These are phyloP conservation scores for Mus spretus DNA, from an alignment of 2,797 vertebrate species.

Conservation along the genomic window DNA sequence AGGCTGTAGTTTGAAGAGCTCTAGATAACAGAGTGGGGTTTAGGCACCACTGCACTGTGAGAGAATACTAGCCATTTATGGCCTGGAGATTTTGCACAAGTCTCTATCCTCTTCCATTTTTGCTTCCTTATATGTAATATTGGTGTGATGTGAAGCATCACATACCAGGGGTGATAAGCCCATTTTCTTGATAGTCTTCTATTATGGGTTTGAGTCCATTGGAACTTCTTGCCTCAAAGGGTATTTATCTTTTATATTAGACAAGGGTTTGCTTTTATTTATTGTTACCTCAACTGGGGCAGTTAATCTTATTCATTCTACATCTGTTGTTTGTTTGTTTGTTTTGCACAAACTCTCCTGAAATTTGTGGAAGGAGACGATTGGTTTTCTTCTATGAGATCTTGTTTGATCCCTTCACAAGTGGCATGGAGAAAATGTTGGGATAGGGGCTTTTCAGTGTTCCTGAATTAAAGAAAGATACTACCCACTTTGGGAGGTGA, in stretches of 20 bases:
- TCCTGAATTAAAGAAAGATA: background rate
- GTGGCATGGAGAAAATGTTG: background rate
- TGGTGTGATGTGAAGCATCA: background rate
- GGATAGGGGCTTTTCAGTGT: background rate
- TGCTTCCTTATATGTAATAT: background rate
- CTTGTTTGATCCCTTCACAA: background rate
- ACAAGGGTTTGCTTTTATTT: background rate
- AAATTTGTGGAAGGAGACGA: background rate
- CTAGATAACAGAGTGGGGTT: background rate
- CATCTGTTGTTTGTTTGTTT: background rate
- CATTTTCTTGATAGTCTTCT: background rate
- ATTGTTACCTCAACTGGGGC: background rate
- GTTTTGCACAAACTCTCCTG: background rate
- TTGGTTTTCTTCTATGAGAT: background rate
- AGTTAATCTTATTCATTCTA: background rate
- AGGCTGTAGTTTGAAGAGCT: background rate
- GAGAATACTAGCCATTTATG: background rate
- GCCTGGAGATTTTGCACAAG: background rate
- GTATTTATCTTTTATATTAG: background rate
- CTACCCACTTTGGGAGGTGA: background rate
- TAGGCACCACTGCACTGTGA: too few species aligned
- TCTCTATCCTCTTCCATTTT: background rate
- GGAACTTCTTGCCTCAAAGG: background rate
- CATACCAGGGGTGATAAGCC: too few species aligned
- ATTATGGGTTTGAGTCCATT: too few species aligned